Evolutionary conservation across 2,113 vertebrate genomes (phyloP), one percentile per base, ranked within the genome.

Genomic region (Sorex araneus): DNA sequence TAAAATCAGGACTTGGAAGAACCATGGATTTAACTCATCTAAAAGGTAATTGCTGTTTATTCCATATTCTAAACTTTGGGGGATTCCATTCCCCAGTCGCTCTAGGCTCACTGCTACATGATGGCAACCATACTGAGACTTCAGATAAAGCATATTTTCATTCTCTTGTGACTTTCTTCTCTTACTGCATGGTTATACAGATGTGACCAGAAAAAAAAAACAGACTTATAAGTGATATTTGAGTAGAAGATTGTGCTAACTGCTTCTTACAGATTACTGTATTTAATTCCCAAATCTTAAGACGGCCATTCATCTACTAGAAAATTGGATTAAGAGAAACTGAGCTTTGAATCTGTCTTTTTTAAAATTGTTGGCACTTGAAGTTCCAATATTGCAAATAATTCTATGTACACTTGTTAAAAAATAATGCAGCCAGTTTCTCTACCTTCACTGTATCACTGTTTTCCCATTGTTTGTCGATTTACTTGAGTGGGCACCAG

Each of bases 1-100:
- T n/a, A 69, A 54, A 27, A 8, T 78, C n/a, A 78, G 30, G 54
- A 47, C 43, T 89, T 89, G 27, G 92, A 95, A 87, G 19, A 92
- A 66, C 13, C 6, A 8, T 69, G 30, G 77, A 50, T 25, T 63
- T 3, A 92, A 84, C 19, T 76, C 23, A 84, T 64, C 16, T 74
- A 13, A 57, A 63, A 89, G 75, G 25, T 75, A 60, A 90, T 45
- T 76, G 30, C 57, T 43, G 45, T 16, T 60, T 18, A 60, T 84
- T 50, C 8, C 19, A 30, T 8, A 79, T 30, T 66, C 30, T 69
- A 40, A 91, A 43, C 3, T 6, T 67, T 89, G 78, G 36, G 18
- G 12, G 1, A 80, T 69, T 80, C 34, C 36, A 27, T 64, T 83
- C 75, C 87, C 27, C 3, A 76, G 25, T 71, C 45, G 15, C 30